Evolutionary conservation across 2,797 vertebrate genomes (phyloP).

Genomic region (Chanos chanos): DNA sequence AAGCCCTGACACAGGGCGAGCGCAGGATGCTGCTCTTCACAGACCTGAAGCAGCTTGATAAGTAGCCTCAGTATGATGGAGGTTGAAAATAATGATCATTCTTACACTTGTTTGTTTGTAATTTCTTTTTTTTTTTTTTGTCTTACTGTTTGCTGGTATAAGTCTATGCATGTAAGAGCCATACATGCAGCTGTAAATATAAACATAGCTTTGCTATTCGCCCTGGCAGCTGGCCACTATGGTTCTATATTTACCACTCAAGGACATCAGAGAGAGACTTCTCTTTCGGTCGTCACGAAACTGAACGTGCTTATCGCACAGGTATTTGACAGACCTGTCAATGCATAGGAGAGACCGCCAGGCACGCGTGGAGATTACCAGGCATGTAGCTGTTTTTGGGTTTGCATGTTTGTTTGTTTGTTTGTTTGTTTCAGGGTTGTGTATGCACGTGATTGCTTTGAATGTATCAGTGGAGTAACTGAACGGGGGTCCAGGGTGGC

Average conservation of each 20-base stretch:
- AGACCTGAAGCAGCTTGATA: constrained; percentile 60
- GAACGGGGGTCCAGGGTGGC: no score
- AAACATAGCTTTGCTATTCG: constrained; percentile 1
- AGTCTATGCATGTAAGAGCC: constrained; percentile 1
- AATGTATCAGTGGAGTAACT: no score
- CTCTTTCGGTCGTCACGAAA: background rate
- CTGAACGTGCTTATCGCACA: background rate
- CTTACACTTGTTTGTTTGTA: no score
- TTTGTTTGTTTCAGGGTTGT: background rate
- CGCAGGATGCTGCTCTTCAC: constrained; percentile 68
- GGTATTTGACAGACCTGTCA: background rate
- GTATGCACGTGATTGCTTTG: no score
- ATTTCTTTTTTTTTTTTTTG: no score
- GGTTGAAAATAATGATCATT: no score
- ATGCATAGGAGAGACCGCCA: no score
- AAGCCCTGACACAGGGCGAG: constrained; percentile 77
- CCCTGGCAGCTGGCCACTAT: constrained; percentile 23
- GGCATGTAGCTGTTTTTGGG: no score
- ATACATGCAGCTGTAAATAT: constrained; percentile 29
- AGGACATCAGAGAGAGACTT: constrained; percentile 12
- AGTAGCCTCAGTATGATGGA: constrained; percentile 46
- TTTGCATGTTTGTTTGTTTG: background rate
- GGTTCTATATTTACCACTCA: constrained; percentile 28
- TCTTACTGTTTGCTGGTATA: no score
- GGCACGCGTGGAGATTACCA: no score